phyloP scores from a whole-genome alignment of 2,797 vertebrate species.

The Enteromius mattozi region DNA sequence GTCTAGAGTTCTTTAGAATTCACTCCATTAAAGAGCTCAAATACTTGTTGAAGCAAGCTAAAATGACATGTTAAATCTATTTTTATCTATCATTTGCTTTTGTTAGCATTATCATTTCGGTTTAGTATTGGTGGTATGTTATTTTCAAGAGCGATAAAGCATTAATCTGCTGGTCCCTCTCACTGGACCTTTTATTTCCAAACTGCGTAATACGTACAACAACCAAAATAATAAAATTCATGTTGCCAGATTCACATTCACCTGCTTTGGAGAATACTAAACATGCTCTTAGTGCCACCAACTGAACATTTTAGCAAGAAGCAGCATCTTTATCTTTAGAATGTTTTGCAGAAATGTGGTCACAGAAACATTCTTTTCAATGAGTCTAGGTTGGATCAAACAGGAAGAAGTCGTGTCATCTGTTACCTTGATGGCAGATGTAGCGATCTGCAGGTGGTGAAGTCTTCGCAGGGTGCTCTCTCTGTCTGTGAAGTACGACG shows the following conservation, averaged over 20 bases:
- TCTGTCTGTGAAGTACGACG: constrained; percentile 97
- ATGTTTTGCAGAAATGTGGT: neutral
- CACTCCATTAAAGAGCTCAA: neutral
- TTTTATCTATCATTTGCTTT: neutral
- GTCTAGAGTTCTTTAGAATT: neutral
- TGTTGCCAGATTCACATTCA: neutral
- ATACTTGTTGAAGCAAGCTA: neutral
- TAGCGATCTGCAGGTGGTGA: constrained; percentile 89
- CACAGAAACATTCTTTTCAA: neutral
- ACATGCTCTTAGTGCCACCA: neutral
- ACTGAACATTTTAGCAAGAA: neutral
- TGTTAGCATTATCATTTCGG: neutral
- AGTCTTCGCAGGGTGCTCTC: constrained; percentile 94
- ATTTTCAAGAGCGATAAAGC: neutral
- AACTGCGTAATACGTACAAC: neutral
- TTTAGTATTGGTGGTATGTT: neutral
- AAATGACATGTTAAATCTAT: neutral
- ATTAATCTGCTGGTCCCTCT: neutral
- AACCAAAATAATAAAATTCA: neutral
- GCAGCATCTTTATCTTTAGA: neutral
- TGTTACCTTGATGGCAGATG: constrained; percentile 82
- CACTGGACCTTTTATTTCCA: neutral
- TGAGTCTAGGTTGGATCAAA: neutral
- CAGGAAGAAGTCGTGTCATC: neutral
- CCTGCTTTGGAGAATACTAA: neutral